Percentiles rank a stretch among this genome's conserved stretches.
Conservation (phyloP, 2,797 vertebrate genomes). For the Myotis myotis region DNA sequence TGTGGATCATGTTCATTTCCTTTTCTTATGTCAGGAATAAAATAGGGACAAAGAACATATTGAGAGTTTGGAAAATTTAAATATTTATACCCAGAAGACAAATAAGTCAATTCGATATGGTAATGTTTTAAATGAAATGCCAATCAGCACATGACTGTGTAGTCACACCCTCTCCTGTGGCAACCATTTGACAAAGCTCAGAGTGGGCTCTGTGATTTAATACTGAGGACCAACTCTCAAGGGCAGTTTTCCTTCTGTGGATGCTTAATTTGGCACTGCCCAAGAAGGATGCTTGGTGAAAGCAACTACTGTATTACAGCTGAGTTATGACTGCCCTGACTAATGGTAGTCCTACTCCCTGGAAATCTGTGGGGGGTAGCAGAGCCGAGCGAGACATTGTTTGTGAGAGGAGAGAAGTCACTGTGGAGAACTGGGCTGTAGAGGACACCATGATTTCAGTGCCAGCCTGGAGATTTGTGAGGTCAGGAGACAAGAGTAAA, state of each 20-base stretch:
- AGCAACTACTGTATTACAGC: not conserved
- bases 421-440: not conserved
- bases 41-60: slow-evolving; percentile 69
- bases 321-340: slow-evolving; percentile 15
- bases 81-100: slow-evolving; percentile 80
- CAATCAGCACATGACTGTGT: slow-evolving; percentile 80
- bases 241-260: not conserved
- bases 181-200: slow-evolving; percentile 64
- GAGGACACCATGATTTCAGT: slow-evolving; percentile 47
- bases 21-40: slow-evolving; percentile 42
- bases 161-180: slow-evolving; percentile 74
- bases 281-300: not conserved
- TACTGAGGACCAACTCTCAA: slow-evolving; percentile 5
- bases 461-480: slow-evolving; percentile 67
- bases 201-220: slow-evolving; percentile 61
- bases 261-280: not conserved
- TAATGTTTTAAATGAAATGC: slow-evolving; percentile 83
- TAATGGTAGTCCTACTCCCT: slow-evolving; percentile 31
- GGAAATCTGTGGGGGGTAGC: not conserved
- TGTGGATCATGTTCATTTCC: not conserved
- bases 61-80: slow-evolving; percentile 75
- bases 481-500: slow-evolving; percentile 60
- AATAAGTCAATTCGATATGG: slow-evolving; percentile 79
- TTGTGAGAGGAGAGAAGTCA: not conserved
- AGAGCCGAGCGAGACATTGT: not conserved